Evolutionary conservation across 2,113 vertebrate species (phyloP).

Genomic region (Pelobates fuscus): DNA sequence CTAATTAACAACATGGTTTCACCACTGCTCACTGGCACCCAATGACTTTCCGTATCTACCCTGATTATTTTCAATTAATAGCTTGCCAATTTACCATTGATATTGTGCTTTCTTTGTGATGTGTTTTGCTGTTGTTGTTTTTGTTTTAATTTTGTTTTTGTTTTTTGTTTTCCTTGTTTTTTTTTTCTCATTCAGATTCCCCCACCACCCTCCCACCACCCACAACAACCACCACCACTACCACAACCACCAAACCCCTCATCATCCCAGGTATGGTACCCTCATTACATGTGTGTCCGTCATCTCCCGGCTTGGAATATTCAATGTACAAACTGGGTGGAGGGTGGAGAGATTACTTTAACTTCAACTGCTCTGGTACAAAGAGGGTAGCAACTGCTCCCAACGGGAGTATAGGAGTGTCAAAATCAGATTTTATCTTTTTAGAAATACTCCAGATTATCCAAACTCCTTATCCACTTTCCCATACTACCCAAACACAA

Average conservation of each 20-base stretch:
- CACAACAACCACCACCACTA: conserved; percentile 80
- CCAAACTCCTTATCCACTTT: no score
- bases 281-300: conserved; percentile 55
- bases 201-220: conserved; percentile 83
- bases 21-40: no score
- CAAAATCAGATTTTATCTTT: no score
- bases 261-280: conserved; percentile 81
- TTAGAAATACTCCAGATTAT: no score
- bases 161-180: conserved; percentile 76
- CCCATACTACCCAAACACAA: no score
- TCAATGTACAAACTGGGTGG: no score
- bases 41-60: neutral
- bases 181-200: conserved; percentile 82
- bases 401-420: no score
- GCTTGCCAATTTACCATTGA: conserved; percentile 16
- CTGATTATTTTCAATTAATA: neutral
- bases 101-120: conserved; percentile 43
- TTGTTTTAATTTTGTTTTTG: conserved; percentile 66
- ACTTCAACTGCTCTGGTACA: no score
- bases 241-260: conserved; percentile 74
- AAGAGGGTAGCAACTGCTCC: no score
- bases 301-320: conserved; percentile 34
- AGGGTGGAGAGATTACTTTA: no score
- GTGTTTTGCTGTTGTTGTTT: conserved; percentile 46
- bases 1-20: no score